These are phyloP conservation scores for Andrena chrysosceles DNA, from an alignment of 2,888 invertebrate species.

Conservation along the genomic window DNA sequence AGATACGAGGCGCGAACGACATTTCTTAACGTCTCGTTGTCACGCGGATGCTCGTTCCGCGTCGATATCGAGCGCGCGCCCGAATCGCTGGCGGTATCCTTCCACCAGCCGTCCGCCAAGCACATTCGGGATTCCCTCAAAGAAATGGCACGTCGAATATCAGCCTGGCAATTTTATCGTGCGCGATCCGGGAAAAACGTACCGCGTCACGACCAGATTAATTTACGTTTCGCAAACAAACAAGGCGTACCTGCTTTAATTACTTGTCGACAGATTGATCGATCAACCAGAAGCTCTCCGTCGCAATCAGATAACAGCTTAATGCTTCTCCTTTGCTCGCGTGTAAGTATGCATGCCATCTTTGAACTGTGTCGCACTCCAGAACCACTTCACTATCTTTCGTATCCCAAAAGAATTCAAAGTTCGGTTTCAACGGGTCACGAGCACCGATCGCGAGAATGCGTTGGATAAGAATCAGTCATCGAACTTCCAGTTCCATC, in stretches of 20 bases:
- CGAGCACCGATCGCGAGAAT: no score
- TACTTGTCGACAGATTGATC: constrained; percentile 72
- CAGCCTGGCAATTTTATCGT: constrained; percentile 15
- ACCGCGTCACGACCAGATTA: constrained; percentile 66
- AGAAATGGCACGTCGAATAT: background rate
- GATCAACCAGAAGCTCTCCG: constrained; percentile 58
- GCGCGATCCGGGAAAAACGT: constrained; percentile 42
- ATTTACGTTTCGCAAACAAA: constrained; percentile 69
- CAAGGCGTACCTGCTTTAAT: constrained; percentile 70
- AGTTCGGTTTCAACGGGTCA: no score
- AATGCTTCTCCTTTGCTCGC: constrained; percentile 44
- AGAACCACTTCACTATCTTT: no score
- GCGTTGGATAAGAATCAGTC: no score
- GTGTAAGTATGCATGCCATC: background rate
- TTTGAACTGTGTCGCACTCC: no score
- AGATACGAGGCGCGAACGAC: constrained; percentile 67
- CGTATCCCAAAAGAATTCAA: no score
- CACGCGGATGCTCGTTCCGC: constrained; percentile 4
- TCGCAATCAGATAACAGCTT: constrained; percentile 66
- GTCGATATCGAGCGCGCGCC: background rate
- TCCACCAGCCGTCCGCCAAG: background rate
- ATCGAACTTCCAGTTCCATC: no score
- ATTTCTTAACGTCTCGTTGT: constrained; percentile 63
- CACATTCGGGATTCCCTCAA: background rate
- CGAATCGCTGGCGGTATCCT: background rate